A percentile compares a stretch with the other conserved stretches of the same genome.
phyloP scores from a whole-genome alignment of 2,797 vertebrate genomes.

The Limnodromus scolopaceus region DNA sequence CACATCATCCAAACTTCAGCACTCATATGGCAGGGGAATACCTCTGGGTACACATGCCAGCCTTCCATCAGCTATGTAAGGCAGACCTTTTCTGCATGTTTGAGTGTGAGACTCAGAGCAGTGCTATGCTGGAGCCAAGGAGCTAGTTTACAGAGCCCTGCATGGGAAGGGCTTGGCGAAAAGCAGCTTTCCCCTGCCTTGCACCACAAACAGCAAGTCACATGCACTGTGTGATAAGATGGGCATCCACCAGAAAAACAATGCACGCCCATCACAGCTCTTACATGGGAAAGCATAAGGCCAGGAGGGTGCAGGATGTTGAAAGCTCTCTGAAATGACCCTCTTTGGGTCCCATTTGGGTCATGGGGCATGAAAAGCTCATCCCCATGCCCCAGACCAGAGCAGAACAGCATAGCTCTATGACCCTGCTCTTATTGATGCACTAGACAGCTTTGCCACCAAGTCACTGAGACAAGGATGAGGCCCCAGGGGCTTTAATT shows the following conservation, averaged over 20 bases:
- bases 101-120: background rate
- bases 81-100: background rate
- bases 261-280: fast-evolving
- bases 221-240: background rate
- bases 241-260: background rate
- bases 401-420: background rate
- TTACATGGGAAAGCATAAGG: background rate
- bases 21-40: background rate
- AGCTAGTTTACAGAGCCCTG: background rate
- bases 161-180: background rate
- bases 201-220: background rate
- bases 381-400: fast-evolving
- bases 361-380: too few relatives aligned
- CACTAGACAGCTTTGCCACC: background rate
- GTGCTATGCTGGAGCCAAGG: background rate
- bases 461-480: background rate
- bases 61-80: background rate
- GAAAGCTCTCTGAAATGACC: background rate
- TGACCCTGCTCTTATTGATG: background rate
- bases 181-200: background rate
- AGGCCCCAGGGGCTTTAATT: background rate
- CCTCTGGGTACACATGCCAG: background rate
- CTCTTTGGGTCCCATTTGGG: too few relatives aligned
- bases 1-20: background rate
- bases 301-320: background rate